Evolutionary conservation across 2,888 invertebrate species (phyloP), one percentile per base, ranked within the genome.

Genomic region (Papilio elwesi): DNA sequence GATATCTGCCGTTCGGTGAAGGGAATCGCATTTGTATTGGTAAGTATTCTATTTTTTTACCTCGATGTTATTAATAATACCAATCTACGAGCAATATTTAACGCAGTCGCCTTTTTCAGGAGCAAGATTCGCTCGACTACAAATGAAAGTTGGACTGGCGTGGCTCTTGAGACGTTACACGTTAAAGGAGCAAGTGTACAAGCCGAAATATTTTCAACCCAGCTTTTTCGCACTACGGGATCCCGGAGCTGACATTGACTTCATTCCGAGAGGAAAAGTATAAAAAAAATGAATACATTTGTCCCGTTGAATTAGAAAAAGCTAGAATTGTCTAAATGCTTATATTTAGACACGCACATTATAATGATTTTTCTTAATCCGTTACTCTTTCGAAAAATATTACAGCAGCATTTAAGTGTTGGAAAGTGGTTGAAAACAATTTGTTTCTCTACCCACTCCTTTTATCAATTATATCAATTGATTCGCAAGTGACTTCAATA

Each of bases 11-110:
- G 9, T 94, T 94, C 81, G 94, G 94, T 12, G 93, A 91, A 78
- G 94, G 94, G 57, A 92, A 93, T 62, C 85, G 94, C 48, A 87
- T 88, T 76, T 94, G 94, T 77, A 86, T 94, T 65, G 94, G 94
- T 94, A 81, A 87, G 87, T 13, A 38, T 38, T 13, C 7, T 2
- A 13, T 1, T 36, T 11, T 53, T 16, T 16, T 0, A n/a, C 15
- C 6, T 15, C 15, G 52, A 15, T 11, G 52, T n/a, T n/a, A 11
- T 13, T n/a, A 52, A 7, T 13, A 13, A 15, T 52, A 4, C 9
- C 0, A n/a, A 15, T 15, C 12, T 26, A 26, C 4, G 26, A 26
- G 4, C 26, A 26, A 26, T 52, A 43, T 0, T 9, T 8, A 38
- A 43, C 15, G 43, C 6, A 10, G 47, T 47, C 26, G 55, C 51